Base-by-base conservation (phyloP, 2,888 invertebrate genomes). In the Nomada lathburiana region DNA sequence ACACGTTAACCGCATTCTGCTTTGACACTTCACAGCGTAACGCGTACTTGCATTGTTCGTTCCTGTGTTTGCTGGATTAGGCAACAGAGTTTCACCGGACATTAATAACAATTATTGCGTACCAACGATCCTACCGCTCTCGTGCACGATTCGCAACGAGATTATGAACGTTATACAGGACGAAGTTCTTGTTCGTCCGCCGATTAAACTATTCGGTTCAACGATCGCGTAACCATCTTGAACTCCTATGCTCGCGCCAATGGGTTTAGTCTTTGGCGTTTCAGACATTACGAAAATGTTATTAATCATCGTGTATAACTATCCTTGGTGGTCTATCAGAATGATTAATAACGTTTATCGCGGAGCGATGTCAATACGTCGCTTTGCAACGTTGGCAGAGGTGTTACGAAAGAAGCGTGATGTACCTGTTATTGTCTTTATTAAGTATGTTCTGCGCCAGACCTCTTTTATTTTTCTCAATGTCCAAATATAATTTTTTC, bases 281-380 rank as follows among this genome's bases (percentile, higher is more conserved):
- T 62, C 76, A 73, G 57, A 53, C 80, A 70, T 86, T 80, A 82
- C 87, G 86, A 85, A 88, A 89, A 90, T 87, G 83, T 88, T 90
- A 89, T 90, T 89, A 89, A 87, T 89, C 87, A 82, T 82, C 75
- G 75, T 29, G 80, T 68, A 65, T 63, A 50, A 69, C 64, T 69
- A 69, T 67, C 72, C 71, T 71, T 47, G 80, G 75, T 84, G 75
- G 77, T 80, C 83, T 78, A 75, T 76, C 80, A 47, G 74, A 63
- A 57, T 83, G 88, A 88, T 89, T 89, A 88, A 87, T 88, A 84
- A 81, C 84, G 68, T 80, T 83, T 83, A 75, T 87, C 79, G 69
- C 80, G 67, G 23, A 16, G 42, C 44, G 29, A 63, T 71, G 70
- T 52, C 76, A 55, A 80, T 77, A 74, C 44, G 50, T 0, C 42